Evolutionary conservation across 2,797 vertebrate species (phyloP).

Genomic region (Scyliorhinus canicula): DNA sequence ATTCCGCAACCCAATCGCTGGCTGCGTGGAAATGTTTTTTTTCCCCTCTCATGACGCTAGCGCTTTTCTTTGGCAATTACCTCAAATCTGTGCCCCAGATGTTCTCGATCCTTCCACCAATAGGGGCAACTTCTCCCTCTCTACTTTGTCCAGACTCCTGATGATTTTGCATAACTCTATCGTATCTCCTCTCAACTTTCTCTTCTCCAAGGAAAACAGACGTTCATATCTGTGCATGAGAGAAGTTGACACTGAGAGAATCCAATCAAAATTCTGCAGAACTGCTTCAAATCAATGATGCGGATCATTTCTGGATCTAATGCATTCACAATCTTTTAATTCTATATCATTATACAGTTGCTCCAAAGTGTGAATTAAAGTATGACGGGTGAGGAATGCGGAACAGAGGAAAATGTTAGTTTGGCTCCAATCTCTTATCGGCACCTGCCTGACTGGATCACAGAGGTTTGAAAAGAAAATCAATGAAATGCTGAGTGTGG

Average conservation of each 20-base stretch:
- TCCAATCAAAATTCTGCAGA: not conserved
- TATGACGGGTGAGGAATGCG: no score
- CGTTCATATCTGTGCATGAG: not conserved
- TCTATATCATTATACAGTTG: not conserved
- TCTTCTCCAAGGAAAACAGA: no score
- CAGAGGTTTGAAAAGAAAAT: not conserved
- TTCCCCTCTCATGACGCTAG: no score
- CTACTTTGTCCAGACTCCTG: no score
- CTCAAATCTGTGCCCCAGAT: no score
- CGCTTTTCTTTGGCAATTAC: no score
- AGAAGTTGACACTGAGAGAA: not conserved
- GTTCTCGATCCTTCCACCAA: no score
- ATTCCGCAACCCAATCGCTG: no score
- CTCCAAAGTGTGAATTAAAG: not conserved
- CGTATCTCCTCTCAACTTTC: no score
- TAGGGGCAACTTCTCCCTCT: no score
- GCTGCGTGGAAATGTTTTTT: no score
- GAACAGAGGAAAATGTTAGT: not conserved
- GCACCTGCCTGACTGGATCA: not conserved
- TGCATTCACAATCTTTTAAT: not conserved
- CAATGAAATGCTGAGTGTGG: not conserved
- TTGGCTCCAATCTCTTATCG: not conserved
- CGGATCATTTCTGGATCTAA: not conserved
- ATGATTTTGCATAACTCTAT: no score
- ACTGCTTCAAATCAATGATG: not conserved